Base-by-base conservation (phyloP, 53 echinoderm and acorn worm genomes). In the Apostichopus leukothele region DNA sequence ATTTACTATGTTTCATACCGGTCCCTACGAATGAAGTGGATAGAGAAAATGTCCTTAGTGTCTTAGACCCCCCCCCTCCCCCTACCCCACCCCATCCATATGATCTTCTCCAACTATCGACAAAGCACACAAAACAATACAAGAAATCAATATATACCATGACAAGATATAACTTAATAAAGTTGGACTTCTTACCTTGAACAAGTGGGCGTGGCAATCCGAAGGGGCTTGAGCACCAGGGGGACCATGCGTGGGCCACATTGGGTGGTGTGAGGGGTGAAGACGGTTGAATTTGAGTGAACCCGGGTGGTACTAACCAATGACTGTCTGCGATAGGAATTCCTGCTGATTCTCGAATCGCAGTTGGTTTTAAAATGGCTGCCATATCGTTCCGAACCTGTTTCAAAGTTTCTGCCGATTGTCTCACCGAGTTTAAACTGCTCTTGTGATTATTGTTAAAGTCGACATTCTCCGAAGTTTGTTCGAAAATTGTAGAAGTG, bases 191-290 rank as follows among this genome's bases (percentile, higher is more conserved):
- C 81, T 81, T 81, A 81, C 81, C 81, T 54, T 81, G 81, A 54
- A 81, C 81, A 81, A 81, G 81, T 16, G 81, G 81, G 22, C 81
- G 81, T 22, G 81, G 81, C 1, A 81, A 22, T 54, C 81, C 81
- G 55, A 81, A 81, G 19, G 81, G 81, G 22, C 54, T 54, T 18
- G 81, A 55, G 76, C 91, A 91, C 91, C 91, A 91, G 12, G 91
- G 91, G 22, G 91, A 91, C 91, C 91, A 91, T 10, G 91, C 75
- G 22, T 88, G 88, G 53, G 91, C 76, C 16, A 73, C 86, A 67
- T 83, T 84, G 75, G 91, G 88, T 71, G 91, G 83, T 13, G 88
- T 74, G n/a, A 88, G 83, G 8, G 88, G 81, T 81, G 81, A 54
- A 59, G 81, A 81, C 14, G 54, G 54, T 7, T 81, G 81, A 21